Evolutionary conservation across 2,888 invertebrate genomes (phyloP), one percentile per base, ranked within the genome.

Genomic region (Exephanes ischioxanthus): DNA sequence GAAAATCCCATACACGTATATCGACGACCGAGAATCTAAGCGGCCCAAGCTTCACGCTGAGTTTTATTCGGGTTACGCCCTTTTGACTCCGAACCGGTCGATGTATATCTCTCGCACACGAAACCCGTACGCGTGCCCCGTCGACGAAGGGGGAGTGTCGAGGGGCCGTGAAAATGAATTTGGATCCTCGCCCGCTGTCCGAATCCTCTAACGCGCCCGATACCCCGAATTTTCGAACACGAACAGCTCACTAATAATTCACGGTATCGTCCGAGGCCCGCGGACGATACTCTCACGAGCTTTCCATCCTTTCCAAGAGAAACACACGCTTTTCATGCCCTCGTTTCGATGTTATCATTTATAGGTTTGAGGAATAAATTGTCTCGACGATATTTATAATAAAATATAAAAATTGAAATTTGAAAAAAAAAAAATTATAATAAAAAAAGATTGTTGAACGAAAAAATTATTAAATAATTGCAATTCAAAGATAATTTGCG

Each of bases 131-230:
- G 55, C 66, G 37, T 22, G 55, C 30, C 11, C 14, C n/a, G n/a
- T 30, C 19, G 67, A 51, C 26, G 0, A 61, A 30, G n/a, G 26
- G 78, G 19, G 66, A 68, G 61, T 33, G 61, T 33, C 72, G 41
- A 73, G 72, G 68, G 79, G 66, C 63, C 70, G 83, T 79, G 79
- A 71, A 79, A 83, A 83, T 79, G 75, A 83, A 83, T 79, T 75
- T 79, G 83, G 78, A 83, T 22, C 67, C 51, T 61, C 48, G 78
- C 73, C 79, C 70, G 61, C 48, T 70, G 51, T 83, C 58, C 37
- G 19, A 61, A 61, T 16, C 16, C 22, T 53, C 26, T 14, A 4
- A 37, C 66, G 53, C 14, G 19, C 19, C 30, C 6, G 37, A 71
- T 51, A 45, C 14, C 55, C 30, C 75, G 53, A 61, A 70, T 63